Base-by-base conservation (phyloP, 2,888 invertebrate genomes). In the Metellina segmentata region DNA sequence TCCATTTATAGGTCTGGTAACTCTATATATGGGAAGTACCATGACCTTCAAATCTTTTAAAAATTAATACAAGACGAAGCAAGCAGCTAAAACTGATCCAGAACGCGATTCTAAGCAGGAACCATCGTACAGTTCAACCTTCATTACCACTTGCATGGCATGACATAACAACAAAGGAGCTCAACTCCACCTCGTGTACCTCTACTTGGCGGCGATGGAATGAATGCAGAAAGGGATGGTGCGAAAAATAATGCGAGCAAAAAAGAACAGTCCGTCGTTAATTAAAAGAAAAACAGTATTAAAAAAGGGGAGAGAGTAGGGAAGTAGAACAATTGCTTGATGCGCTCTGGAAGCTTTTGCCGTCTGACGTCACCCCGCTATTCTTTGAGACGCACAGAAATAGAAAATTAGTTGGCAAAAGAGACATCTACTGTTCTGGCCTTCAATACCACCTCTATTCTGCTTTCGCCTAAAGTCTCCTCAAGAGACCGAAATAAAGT, bases 311-410 rank as follows among this genome's bases (percentile, higher is more conserved):
- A 61, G 70, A 61, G 13, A 7, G 16, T 49, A 13, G 16, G 49
- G 49, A 51, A 83, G 83, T 72, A 72, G 83, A 83, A 83, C 83
- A 83, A 83, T 83, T 71, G 74, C 49, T 83, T 72, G 83, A 71
- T 83, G 69, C 34, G 81, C 20, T 51, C 49, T 61, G 72, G 83
- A 53, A 83, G 86, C 34, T 34, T 34, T 34, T 34, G 34, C 78
- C 77, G 19, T 51, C 52, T 86, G 86, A 86, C 86, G 86, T 86
- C 86, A 86, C 51, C 71, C 78, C 77, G 20, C 86, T 77, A 86
- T 86, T 86, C 86, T 86, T 86, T 52, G 13, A 49, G 52, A 16
- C 52, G 78, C 61, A 75, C 86, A 69, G 86, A 86, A 86, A 86
- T 86, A 86, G 86, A 78, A 74, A 72, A 72, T 53, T 48, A 48